These are phyloP conservation scores for Poecilia wingei DNA, from an alignment of 2,797 vertebrate species.

Conservation along the genomic window DNA sequence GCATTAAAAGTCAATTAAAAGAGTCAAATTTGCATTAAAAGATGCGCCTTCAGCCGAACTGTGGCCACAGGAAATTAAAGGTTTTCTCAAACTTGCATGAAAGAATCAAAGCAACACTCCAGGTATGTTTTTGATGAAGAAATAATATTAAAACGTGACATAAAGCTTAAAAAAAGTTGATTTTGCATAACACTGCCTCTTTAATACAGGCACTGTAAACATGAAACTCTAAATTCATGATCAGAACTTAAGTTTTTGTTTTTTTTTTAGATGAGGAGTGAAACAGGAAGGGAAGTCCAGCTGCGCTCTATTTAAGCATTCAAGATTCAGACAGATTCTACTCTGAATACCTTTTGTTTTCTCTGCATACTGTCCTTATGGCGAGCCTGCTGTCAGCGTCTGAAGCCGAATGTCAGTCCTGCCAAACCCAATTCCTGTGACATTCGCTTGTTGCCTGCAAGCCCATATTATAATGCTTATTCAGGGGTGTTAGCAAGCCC, in stretches of 20 bases:
- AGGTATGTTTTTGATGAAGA: too few relatives aligned
- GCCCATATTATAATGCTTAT: conserved; percentile 52
- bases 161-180: too few relatives aligned
- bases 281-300: not conserved
- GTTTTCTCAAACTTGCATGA: too few relatives aligned
- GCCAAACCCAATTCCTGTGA: conserved; percentile 47
- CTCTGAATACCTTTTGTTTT: not conserved
- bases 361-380: not conserved
- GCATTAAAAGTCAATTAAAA: too few relatives aligned
- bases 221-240: not conserved
- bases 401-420: conserved; percentile 37
- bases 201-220: not conserved
- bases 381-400: conserved; percentile 6
- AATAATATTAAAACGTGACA: too few relatives aligned
- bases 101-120: too few relatives aligned
- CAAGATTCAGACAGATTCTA: not conserved
- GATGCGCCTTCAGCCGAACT: too few relatives aligned
- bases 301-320: not conserved
- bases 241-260: not conserved
- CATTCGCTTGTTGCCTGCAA: conserved; percentile 39
- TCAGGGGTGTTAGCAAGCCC: conserved; percentile 51
- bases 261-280: not conserved
- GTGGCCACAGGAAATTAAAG: too few relatives aligned
- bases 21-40: not conserved
- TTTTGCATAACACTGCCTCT: too few relatives aligned